These are phyloP conservation scores for Alexandromys fortis DNA, from an alignment of 2,113 vertebrate genomes.

Conservation along the genomic window DNA sequence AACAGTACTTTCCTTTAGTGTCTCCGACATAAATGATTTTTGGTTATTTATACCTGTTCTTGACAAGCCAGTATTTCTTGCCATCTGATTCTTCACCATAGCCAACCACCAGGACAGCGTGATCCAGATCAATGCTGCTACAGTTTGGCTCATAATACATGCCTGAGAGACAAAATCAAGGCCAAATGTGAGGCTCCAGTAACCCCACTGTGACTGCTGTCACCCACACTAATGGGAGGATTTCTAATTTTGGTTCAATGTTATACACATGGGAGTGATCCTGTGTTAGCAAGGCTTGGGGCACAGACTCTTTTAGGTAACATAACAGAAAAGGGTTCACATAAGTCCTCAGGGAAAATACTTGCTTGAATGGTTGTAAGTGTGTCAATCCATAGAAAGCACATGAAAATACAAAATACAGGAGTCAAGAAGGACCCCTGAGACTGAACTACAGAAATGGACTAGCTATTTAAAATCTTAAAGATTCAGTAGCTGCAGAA, in stretches of 20 bases:
- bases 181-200: neutral
- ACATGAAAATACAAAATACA: neutral
- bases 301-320: neutral
- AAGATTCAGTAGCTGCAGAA: neutral
- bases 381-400: neutral
- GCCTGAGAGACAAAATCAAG: conserved; percentile 82
- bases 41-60: conserved; percentile 90
- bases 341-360: neutral
- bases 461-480: neutral
- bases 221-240: neutral
- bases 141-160: conserved; percentile 94
- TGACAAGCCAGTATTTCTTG: conserved; percentile 94
- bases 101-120: conserved; percentile 94
- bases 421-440: neutral
- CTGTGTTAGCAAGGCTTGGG: neutral
- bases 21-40: neutral
- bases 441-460: too few species aligned
- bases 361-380: too few species aligned
- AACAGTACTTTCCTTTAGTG: neutral
- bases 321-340: neutral
- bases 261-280: neutral
- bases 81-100: conserved; percentile 93
- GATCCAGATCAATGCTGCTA: conserved; percentile 93
- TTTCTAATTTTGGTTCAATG: neutral
- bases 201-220: neutral